phyloP scores from a whole-genome alignment of 2,797 vertebrate species.

The Anabas testudineus region DNA sequence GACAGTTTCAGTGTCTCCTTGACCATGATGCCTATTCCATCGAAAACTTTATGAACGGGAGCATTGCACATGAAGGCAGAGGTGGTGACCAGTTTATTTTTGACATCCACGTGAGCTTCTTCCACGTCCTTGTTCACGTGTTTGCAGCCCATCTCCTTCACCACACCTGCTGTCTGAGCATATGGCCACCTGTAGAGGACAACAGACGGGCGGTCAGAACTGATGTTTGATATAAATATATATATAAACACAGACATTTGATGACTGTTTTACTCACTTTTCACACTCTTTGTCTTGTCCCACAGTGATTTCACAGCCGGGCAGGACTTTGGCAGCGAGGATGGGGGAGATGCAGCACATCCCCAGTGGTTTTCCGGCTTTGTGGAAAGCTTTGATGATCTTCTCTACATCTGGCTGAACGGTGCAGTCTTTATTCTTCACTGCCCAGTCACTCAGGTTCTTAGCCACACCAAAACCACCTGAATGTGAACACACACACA shows the following conservation, averaged over 20 bases:
- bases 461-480: constrained; percentile 93
- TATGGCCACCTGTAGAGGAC: constrained; percentile 84
- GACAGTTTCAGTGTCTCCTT: constrained; percentile 85
- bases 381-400: constrained; percentile 89
- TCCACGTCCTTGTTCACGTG: constrained; percentile 86
- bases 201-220: not conserved
- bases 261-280: constrained; percentile 63
- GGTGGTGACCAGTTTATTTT: constrained; percentile 89
- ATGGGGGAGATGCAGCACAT: constrained; percentile 94
- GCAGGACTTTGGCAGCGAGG: constrained; percentile 89
- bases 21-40: constrained; percentile 88
- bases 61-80: constrained; percentile 91
- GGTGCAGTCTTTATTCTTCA: constrained; percentile 90
- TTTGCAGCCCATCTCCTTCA: constrained; percentile 87
- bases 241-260: not conserved
- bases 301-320: constrained; percentile 92
- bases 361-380: constrained; percentile 90
- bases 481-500: constrained; percentile 54
- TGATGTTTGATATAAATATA: too few species aligned
- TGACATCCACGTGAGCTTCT: constrained; percentile 85
- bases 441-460: constrained; percentile 91
- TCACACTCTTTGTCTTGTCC: constrained; percentile 90
- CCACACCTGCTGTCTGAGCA: constrained; percentile 78
- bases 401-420: constrained; percentile 86
- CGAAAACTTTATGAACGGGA: constrained; percentile 85